Evolutionary conservation across 2,797 vertebrate genomes (phyloP), one percentile per base, ranked within the genome.

Genomic region (Trematocara caparti): DNA sequence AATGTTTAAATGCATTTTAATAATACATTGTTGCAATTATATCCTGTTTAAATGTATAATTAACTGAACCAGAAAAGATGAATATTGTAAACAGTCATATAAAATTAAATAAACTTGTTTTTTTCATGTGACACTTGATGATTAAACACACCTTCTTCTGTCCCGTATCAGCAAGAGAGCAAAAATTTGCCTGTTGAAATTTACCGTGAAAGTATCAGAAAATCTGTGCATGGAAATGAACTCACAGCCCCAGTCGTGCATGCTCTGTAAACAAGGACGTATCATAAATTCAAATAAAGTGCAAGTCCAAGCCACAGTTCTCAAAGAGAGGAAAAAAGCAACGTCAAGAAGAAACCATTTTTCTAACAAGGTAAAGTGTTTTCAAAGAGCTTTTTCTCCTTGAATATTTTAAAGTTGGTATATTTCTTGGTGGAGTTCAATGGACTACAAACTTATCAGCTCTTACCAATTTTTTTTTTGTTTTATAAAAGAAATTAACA

Each of bases 351-450:
- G 32, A 36, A 59, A 59, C 17, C 9, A n/a, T 53, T 53, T 27
- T 53, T 8, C 55, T 34, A 36, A 34, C 55, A 59, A n/a, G 55
- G 55, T 59, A 34, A n/a, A 59, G 9, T 12, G n/a, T 34, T 59
- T 57, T 34, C 34, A 59, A 32, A 34, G 15, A 2, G 6, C 32
- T 19, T 8, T 38, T 38, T 38, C 34, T 38, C 2, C 34, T 8
- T 62, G 6, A 62, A 38, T 62, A 55, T 30, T 62, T 62, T 8
- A 8, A 38, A 2, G 17, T 36, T 62, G 6, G 1, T 62, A 13
- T 21, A 21, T 38, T 64, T 55, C 4, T 30, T 15, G 0, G 24
- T 55, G 24, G 0, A 55, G 0, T 55, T 55, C 14, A 55, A 55
- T 30, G 51, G 0, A 55, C 24, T 17, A 30, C 51, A 55, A 9